A percentile compares a stretch with the other conserved stretches of the same genome.
Evolutionary conservation across 2,113 vertebrate species (phyloP).

Genomic region (Crotalus horridus): DNA sequence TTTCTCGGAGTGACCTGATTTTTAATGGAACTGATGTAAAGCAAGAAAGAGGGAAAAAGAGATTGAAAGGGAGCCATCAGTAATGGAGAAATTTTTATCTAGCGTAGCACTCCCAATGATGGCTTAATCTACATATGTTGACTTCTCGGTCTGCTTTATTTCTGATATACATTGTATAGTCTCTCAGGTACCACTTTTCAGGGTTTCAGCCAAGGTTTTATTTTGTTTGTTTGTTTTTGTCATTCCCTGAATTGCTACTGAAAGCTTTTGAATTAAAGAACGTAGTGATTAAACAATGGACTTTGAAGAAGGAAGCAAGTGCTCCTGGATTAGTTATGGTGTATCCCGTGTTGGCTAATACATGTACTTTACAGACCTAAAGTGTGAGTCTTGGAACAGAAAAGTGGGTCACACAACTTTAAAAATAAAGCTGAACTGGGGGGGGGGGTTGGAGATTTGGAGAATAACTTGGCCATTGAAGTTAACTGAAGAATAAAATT

Average conservation of each 20-base stretch:
- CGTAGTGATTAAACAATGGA: not conserved
- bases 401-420: not conserved
- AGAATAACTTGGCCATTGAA: slow-evolving; percentile 38
- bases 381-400: not conserved
- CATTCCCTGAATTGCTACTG: not conserved
- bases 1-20: slow-evolving; percentile 48
- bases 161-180: not conserved
- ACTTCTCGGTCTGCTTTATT: not conserved
- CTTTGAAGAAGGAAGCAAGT: not conserved
- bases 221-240: not conserved
- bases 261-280: not conserved
- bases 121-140: not conserved
- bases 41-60: not conserved
- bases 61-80: not conserved
- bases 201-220: not conserved
- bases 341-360: too few species aligned
- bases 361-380: not conserved
- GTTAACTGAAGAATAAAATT: slow-evolving; percentile 24
- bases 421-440: not conserved
- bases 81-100: not conserved
- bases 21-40: slow-evolving; percentile 29
- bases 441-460: not conserved
- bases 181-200: not conserved
- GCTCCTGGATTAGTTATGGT: not conserved
- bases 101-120: not conserved